Conservation (phyloP, 2,888 invertebrate species). For the Colostygia pectinataria region DNA sequence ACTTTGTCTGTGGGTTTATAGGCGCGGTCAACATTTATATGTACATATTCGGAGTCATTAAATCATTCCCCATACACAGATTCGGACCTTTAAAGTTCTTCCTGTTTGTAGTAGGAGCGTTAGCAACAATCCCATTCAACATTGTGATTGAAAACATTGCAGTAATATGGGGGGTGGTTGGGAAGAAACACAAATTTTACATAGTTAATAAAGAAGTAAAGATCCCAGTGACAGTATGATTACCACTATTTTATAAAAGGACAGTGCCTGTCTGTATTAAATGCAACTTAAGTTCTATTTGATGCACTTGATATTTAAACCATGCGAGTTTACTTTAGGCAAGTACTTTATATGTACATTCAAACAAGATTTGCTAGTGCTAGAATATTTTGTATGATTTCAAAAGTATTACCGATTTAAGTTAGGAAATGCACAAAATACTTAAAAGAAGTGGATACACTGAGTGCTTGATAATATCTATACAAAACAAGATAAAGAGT, state of each 20-base stretch:
- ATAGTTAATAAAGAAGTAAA: conserved; percentile 96
- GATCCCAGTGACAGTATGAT: conserved; percentile 85
- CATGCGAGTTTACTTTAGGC: no score
- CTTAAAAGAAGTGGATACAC: conserved; percentile 32
- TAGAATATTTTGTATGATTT: conserved; percentile 43
- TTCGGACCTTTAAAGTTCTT: conserved; percentile 91
- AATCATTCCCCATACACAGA: conserved; percentile 95
- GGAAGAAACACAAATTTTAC: conserved; percentile 98
- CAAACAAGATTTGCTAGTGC: no score
- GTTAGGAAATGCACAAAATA: conserved; percentile 63
- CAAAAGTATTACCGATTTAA: conserved; percentile 45
- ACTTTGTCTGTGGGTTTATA: conserved; percentile 94
- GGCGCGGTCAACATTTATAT: conserved; percentile 98
- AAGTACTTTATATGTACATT: no score
- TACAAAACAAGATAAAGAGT: conserved; percentile 37
- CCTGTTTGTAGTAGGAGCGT: conserved; percentile 91
- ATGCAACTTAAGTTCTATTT: no score
- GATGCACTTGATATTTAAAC: no score
- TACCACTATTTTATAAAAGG: conserved; percentile 23
- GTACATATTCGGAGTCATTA: conserved; percentile 98
- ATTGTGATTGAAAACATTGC: conserved; percentile 97
- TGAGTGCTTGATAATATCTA: conserved; percentile 33
- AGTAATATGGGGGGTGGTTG: conserved; percentile 96
- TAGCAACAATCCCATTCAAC: conserved; percentile 96
- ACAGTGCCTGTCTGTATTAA: not conserved